phyloP scores from a whole-genome alignment of 2,113 vertebrate species.

The Erythrocercus mccallii region DNA sequence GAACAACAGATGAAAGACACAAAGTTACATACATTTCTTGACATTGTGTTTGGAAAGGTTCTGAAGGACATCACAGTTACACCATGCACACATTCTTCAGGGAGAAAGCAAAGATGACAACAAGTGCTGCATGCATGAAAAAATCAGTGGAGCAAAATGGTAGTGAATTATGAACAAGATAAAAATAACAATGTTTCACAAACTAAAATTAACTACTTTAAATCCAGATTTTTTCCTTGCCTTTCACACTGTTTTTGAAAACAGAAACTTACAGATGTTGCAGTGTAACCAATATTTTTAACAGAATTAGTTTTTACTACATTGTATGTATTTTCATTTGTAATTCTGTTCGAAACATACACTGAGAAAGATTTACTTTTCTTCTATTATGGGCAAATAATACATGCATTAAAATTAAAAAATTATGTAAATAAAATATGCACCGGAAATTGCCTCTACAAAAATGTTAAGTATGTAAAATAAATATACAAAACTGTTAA shows the following conservation, averaged over 20 bases:
- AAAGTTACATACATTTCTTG: conserved; percentile 58
- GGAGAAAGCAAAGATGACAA: conserved; percentile 41
- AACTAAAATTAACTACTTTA: background rate
- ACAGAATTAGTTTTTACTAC: background rate
- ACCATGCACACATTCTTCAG: background rate
- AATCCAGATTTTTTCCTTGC: background rate
- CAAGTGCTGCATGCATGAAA: background rate
- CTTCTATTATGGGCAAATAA: background rate
- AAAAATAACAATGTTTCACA: background rate
- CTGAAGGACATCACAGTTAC: conserved; percentile 39
- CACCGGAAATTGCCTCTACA: background rate
- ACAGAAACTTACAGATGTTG: background rate
- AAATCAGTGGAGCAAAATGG: background rate
- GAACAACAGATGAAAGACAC: conserved; percentile 62
- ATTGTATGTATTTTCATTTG: background rate
- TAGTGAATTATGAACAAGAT: background rate
- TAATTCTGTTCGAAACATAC: background rate
- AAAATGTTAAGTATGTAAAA: background rate
- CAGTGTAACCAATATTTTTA: background rate
- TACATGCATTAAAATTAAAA: background rate
- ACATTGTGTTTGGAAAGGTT: conserved; percentile 48
- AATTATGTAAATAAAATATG: background rate
- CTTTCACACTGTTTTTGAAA: background rate
- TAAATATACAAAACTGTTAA: background rate
- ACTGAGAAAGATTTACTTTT: background rate